Percentiles rank a stretch among this genome's conserved stretches.
These are phyloP conservation scores for Telenomus remus DNA, from an alignment of 1,140 invertebrate genomes.

Conservation along the genomic window DNA sequence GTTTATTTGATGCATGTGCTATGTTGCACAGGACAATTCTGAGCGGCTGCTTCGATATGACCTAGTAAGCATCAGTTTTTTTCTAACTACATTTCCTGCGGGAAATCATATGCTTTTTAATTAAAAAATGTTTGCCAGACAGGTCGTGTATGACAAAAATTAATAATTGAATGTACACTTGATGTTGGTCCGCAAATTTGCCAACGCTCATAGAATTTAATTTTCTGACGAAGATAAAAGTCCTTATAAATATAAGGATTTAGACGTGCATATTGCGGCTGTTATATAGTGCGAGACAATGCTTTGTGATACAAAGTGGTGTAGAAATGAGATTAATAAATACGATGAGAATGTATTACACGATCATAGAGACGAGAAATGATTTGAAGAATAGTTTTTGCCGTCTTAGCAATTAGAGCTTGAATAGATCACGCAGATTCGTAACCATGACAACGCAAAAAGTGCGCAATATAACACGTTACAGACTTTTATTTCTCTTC, in stretches of 20 bases:
- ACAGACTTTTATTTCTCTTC: too few species aligned
- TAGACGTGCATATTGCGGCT: conserved; percentile 9
- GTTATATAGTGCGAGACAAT: conserved; percentile 10
- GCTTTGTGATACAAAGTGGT: conserved; percentile 13
- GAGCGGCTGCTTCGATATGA: conserved; percentile 6
- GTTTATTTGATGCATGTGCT: too few species aligned
- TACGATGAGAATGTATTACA: neutral
- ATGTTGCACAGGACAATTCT: too few species aligned
- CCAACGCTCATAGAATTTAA: conserved; percentile 13
- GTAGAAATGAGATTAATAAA: conserved; percentile 21
- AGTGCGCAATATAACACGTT: too few species aligned
- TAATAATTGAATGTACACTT: conserved; percentile 30
- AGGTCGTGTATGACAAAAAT: conserved; percentile 18
- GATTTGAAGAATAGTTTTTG: too few species aligned
- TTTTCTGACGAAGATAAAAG: conserved; percentile 7
- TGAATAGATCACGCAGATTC: too few species aligned
- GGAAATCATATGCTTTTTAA: conserved; percentile 50
- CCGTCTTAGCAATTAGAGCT: too few species aligned
- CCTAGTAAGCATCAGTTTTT: conserved; percentile 28
- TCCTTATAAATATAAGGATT: conserved; percentile 1
- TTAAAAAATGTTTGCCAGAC: conserved; percentile 43
- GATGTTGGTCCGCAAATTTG: conserved; percentile 19
- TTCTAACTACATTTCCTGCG: conserved; percentile 32
- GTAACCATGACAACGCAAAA: too few species aligned
- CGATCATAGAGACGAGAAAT: too few species aligned